Conservation (phyloP, 2,113 vertebrate species). For the Beaufortia kweichowensis region DNA sequence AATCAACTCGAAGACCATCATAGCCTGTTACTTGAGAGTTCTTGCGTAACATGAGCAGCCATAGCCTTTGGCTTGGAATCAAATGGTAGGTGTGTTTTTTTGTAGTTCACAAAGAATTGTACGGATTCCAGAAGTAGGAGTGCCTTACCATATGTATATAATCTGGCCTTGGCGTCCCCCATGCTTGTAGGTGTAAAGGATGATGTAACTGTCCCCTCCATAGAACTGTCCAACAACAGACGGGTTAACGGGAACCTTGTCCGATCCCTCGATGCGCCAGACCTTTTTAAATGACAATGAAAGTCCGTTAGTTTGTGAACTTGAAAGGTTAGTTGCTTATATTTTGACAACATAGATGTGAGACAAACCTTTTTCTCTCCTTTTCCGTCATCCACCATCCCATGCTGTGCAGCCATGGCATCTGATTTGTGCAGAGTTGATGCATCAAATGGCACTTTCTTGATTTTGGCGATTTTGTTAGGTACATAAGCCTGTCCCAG, state of each 20-base stretch:
- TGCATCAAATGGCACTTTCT: constrained; percentile 83
- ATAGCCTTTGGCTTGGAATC: constrained; percentile 6
- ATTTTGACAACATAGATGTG: no score
- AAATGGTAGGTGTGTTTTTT: not conserved
- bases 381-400: constrained; percentile 84
- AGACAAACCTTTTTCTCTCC: constrained; percentile 79
- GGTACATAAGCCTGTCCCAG: constrained; percentile 78
- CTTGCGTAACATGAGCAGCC: constrained; percentile 33
- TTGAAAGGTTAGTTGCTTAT: not conserved
- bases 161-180: constrained; percentile 75
- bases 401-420: constrained; percentile 87
- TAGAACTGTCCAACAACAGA: constrained; percentile 81
- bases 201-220: constrained; percentile 89
- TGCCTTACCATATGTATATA: constrained; percentile 89
- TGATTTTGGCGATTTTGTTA: constrained; percentile 81
- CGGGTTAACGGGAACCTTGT: constrained; percentile 77
- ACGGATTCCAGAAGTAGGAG: not conserved
- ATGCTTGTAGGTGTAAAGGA: constrained; percentile 81
- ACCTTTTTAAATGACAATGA: constrained; percentile 72
- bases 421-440: constrained; percentile 79
- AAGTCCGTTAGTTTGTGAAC: not conserved
- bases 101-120: not conserved
- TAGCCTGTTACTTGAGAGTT: constrained; percentile 26
- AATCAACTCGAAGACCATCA: not conserved
- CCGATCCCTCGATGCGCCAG: constrained; percentile 85